Conservation (phyloP, 2,888 invertebrate species). For the Timema cristinae region DNA sequence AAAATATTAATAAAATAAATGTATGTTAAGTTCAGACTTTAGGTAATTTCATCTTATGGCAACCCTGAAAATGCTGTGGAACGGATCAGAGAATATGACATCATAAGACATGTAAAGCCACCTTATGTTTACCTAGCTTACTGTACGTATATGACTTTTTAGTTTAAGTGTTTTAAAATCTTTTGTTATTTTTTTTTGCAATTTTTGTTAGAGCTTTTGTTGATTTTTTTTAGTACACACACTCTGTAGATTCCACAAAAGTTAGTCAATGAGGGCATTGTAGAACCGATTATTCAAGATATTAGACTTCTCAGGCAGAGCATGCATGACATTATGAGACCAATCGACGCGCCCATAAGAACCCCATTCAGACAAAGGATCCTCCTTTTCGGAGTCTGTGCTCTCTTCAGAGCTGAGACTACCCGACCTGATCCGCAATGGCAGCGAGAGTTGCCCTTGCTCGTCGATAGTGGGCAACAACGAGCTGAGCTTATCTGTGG, state of each 20-base stretch:
- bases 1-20: too few species aligned
- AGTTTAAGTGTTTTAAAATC: constrained; percentile 16
- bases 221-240: constrained; percentile 7
- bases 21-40: too few species aligned
- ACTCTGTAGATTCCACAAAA: constrained; percentile 10
- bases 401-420: constrained; percentile 55
- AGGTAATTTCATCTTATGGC: too few species aligned
- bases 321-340: constrained; percentile 20
- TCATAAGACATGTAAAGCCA: not conserved
- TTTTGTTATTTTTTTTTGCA: constrained; percentile 21
- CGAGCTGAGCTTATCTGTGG: constrained; percentile 68
- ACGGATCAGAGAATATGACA: too few species aligned
- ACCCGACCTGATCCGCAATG: constrained; percentile 46
- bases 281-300: constrained; percentile 14
- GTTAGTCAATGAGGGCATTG: constrained; percentile 1
- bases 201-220: constrained; percentile 18
- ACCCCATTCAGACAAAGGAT: constrained; percentile 1
- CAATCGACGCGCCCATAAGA: constrained; percentile 5
- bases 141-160: constrained; percentile 17
- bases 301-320: constrained; percentile 19
- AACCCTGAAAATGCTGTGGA: too few species aligned
- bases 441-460: constrained; percentile 46
- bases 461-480: constrained; percentile 72
- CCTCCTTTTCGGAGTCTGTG: constrained; percentile 31
- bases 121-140: constrained; percentile 9